phyloP scores from a whole-genome alignment of 1,140 invertebrate species.

The Pissodes strobi region DNA sequence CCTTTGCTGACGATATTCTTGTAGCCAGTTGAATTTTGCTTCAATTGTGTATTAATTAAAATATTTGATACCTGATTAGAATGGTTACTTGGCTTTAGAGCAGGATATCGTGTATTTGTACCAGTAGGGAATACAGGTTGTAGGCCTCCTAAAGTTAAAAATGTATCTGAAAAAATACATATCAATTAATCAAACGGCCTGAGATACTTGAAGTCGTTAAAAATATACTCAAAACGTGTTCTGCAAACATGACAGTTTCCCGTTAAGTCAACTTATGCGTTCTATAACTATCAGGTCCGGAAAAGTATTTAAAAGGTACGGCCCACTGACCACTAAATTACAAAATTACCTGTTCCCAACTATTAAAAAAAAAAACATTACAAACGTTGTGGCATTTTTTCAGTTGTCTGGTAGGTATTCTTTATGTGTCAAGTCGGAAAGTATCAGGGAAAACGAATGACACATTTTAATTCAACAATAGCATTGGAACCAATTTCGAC shows the following conservation, averaged over 20 bases:
- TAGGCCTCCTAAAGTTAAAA: conserved; percentile 36
- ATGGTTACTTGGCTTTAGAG: conserved; percentile 6
- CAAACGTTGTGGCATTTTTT: too few species aligned
- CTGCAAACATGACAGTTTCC: background rate
- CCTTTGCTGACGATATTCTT: conserved; percentile 66
- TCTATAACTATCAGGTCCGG: too few species aligned
- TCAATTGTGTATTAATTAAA: conserved; percentile 35
- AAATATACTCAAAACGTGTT: background rate
- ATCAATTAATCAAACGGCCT: too few species aligned
- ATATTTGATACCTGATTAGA: conserved; percentile 45
- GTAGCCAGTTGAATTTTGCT: conserved; percentile 58
- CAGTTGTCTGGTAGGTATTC: too few species aligned
- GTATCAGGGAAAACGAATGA: too few species aligned
- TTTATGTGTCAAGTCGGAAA: too few species aligned
- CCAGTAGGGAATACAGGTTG: conserved; percentile 43
- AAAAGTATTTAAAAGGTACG: too few species aligned
- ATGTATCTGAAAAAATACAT: conserved; percentile 35
- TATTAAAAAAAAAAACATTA: too few species aligned
- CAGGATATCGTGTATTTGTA: conserved; percentile 45
- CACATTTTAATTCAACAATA: too few species aligned
- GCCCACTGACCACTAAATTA: too few species aligned
- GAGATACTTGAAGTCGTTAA: conserved; percentile 2
- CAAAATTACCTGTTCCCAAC: too few species aligned
- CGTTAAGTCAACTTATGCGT: background rate
- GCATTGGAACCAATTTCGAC: too few species aligned